Evolutionary conservation across 2,888 invertebrate species (phyloP), one percentile per base, ranked within the genome.

Genomic region (Caenorhabditis drosophilae): DNA sequence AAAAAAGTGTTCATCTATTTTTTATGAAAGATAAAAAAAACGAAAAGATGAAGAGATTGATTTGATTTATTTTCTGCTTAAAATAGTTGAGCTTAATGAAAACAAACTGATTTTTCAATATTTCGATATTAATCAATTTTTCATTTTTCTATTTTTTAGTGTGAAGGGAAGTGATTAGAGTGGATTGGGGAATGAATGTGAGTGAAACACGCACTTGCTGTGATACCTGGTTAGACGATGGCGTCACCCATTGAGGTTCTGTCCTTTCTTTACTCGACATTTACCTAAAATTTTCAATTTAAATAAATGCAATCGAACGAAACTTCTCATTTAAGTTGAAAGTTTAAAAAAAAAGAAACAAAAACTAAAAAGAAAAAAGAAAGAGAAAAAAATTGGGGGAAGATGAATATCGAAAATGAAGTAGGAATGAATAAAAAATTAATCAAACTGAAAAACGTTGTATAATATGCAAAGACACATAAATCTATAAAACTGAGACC

Each of bases 161-260:
- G n/a, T n/a, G n/a, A n/a, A n/a, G n/a, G n/a, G n/a, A n/a, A n/a
- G 36, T 36, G 27, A 44, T 26, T 44, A 4, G 16, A 27, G 45
- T 44, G 44, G 26, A 15, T 25, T 45, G 22, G 45, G 31, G 23
- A 26, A 31, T 40, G 59, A 52, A 35, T 50, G 59, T 64, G 64
- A 59, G 59, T 66, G 66, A 57, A 62, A 67, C 61, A 71, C 70
- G 67, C 64, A 71, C 70, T 70, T 70, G 73, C 64, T 54, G 62
- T 58, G 71, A 66, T 80, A 80, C 76, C 78, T 81, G 79, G 61
- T 75, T 80, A 38, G 76, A 75, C 45, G 79, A 77, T 22, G 81
- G 81, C 7, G 81, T 75, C 46, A 81, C 81, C 81, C 81, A 81
- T 59, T 81, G 81, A 54, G 81, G 81, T 44, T 81, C 81, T 26